Evolutionary conservation across 2,888 invertebrate species (phyloP), one percentile per base, ranked within the genome.

Genomic region (Plagodis dolabraria): DNA sequence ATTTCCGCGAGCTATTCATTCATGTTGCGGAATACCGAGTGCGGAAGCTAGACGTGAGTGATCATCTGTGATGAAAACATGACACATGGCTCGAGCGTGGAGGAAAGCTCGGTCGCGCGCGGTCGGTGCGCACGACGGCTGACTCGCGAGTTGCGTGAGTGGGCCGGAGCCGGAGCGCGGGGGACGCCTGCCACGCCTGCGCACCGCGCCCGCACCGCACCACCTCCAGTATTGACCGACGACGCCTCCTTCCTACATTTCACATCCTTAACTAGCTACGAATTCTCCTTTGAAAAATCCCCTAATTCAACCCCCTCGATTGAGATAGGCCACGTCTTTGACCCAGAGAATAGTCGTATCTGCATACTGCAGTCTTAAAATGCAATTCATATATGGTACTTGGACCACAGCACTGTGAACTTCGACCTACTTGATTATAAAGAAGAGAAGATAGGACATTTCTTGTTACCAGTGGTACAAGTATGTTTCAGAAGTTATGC

Each of bases 181-280:
- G 78, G 79, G 74, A 68, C 71, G 83, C 82, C 54, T 80, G 81
- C 83, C 87, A 86, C 89, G 86, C 89, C 86, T 86, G 87, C 86
- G 89, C 86, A 71, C 83, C 82, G 78, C 84, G 71, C 83, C 84
- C 87, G 83, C 88, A 72, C 89, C 85, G 87, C 89, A 80, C 90
- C 87, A 90, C 89, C 90, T 89, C 83, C 87, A 87, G 91, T 92
- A 92, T 92, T 91, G 92, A 92, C 92, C 92, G 89, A 91, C 89
- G 87, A 88, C 90, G 90, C 91, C 92, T 91, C 88, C 88, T 89
- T 89, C 86, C 87, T 86, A 90, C 88, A 85, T 85, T 87, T 88
- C 89, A 90, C 88, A 87, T 92, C 91, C 90, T 91, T 92, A 92
- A 89, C 91, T 87, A 89, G 87, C 84, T 84, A 82, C 83, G 83